Evolutionary conservation across 1,140 invertebrate species (phyloP), one percentile per base, ranked within the genome.

Genomic region (Dreissena polymorpha): DNA sequence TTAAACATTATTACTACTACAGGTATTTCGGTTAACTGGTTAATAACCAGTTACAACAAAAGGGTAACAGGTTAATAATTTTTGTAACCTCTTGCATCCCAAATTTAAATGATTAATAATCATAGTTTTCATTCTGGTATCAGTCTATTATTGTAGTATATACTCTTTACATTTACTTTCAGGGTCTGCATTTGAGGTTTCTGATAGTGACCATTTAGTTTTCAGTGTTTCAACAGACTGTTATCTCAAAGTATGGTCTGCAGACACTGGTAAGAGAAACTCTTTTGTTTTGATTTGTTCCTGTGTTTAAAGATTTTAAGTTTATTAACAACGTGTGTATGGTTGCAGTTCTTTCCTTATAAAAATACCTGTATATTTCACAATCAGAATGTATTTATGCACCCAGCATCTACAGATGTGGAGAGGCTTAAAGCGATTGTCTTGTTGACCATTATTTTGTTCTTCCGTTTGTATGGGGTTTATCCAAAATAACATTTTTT

Each of bases 181-280:
- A 68, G 29, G 21, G 6, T 3, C 18, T 16, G 14, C 14, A 7
- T 68, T 25, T 39, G 21, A 16, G 18, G 21, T 68, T 2, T 39
- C 21, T n/a, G n/a, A 69, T 21, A 23, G 60, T 51, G 78, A 86
- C 53, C 69, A 84, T 25, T 51, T 86, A 10, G 78, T 88, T 23
- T 74, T 91, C 53, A 91, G 88, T 85, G 89, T 88, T 10, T 88
- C 87, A 5, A 71, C 76, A 57, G 90, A 91, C 68, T 90, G 90
- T 64, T 79, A 50, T 27, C 73, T 90, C n/a, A 90, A 86, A 57
- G 16, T 89, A 10, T 91, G 90, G 90, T 83, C 78, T n/a, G 50
- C 88, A 7, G 72, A 83, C 10, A 85, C 89, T 84, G 90, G 90
- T 91, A n/a, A 14, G 12, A 67, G 39, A 21, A 57, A 49, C 6